Conservation (phyloP, 30 jellyfish, hydroid and myxozoan species). For the Aurelia aurita complex sp. Pacific region DNA sequence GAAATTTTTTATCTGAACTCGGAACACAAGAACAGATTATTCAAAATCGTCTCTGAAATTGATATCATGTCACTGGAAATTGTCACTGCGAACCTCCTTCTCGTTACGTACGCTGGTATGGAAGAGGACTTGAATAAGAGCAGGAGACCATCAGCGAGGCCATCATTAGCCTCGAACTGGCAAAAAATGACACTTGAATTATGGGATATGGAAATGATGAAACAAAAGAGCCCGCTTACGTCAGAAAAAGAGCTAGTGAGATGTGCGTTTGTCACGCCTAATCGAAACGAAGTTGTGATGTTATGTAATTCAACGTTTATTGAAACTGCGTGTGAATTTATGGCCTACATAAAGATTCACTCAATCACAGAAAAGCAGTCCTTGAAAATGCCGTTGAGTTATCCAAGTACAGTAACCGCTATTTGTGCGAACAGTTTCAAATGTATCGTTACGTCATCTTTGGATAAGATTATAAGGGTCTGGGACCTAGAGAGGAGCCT, state of each 20-base stretch:
- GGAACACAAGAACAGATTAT: conserved; percentile 8
- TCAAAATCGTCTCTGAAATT: conserved; percentile 22
- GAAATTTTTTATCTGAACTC: conserved; percentile 29
- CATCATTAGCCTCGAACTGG: conserved; percentile 64
- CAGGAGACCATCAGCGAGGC: conserved; percentile 54
- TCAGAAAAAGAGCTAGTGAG: conserved; percentile 47
- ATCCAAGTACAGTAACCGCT: conserved; percentile 55
- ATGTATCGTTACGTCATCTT: conserved; percentile 59
- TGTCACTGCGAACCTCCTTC: conserved; percentile 19
- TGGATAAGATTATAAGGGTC: conserved; percentile 66
- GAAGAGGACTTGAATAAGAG: conserved; percentile 26
- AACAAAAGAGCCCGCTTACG: conserved; percentile 17
- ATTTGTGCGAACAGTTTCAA: conserved; percentile 41
- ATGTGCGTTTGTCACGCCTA: conserved; percentile 58
- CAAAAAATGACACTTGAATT: conserved; percentile 59
- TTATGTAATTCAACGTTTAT: conserved; percentile 46
- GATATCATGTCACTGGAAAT: conserved; percentile 55
- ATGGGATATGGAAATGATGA: conserved; percentile 62
- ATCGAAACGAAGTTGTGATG: conserved; percentile 38
- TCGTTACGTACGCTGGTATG: conserved; percentile 38
- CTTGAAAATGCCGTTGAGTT: conserved; percentile 24
- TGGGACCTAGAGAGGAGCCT: conserved; percentile 72
- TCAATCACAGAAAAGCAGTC: conserved; percentile 36
- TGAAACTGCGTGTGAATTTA: conserved; percentile 53
- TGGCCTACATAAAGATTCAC: conserved; percentile 36